Conservation (phyloP, 2,113 vertebrate genomes). For the Pelvicachromis taeniatus region DNA sequence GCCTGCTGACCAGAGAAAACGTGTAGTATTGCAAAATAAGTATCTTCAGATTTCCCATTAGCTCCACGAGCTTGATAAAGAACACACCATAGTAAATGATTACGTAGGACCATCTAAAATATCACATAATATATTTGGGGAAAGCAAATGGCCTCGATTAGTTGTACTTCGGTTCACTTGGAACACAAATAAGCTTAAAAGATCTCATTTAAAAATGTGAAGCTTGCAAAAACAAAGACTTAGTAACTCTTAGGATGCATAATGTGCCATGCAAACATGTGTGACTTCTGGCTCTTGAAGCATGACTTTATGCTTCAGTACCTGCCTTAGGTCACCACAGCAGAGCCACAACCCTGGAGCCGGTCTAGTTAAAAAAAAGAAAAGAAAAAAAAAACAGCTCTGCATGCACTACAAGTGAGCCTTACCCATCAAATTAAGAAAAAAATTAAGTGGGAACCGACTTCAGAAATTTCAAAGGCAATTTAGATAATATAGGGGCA, state of each 20-base stretch:
- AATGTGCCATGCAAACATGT: background rate
- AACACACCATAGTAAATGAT: background rate
- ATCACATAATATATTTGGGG: background rate
- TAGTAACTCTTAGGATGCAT: background rate
- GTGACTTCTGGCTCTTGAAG: slow-evolving; percentile 18
- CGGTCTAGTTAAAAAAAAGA: slow-evolving; percentile 11
- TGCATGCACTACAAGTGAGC: slow-evolving; percentile 24
- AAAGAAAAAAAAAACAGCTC: slow-evolving; percentile 1
- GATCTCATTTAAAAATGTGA: background rate
- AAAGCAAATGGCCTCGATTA: background rate
- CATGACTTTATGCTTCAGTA: background rate
- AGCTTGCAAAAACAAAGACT: background rate
- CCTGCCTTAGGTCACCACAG: slow-evolving; percentile 15
- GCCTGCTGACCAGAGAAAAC: background rate
- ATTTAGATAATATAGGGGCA: slow-evolving; percentile 42
- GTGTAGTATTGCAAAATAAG: background rate
- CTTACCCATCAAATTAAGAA: slow-evolving; percentile 43
- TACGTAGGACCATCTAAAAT: background rate
- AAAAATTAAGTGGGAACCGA: slow-evolving; percentile 45
- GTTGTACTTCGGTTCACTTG: background rate
- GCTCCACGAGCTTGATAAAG: background rate
- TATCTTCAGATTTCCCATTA: background rate
- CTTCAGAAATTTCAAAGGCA: slow-evolving; percentile 42
- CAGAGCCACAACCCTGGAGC: background rate
- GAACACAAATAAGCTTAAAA: background rate